These are phyloP conservation scores for Semotilus atromaculatus DNA, from an alignment of 2,797 vertebrate species.

Conservation along the genomic window DNA sequence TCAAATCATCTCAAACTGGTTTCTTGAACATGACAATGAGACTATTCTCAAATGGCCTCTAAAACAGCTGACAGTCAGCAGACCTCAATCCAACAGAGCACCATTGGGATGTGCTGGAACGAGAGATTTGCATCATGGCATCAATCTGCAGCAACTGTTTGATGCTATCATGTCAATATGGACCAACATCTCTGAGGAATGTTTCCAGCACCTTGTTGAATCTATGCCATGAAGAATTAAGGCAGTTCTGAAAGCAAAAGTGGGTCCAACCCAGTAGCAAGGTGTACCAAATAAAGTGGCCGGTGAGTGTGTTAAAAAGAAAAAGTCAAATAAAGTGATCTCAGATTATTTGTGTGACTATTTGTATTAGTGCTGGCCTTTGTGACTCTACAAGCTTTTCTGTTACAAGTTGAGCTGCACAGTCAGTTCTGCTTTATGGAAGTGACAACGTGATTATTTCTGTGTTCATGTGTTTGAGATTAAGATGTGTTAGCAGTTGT, in stretches of 20 bases:
- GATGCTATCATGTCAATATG: too few species aligned
- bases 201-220: too few species aligned
- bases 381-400: not conserved
- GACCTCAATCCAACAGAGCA: not conserved
- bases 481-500: not conserved
- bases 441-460: not conserved
- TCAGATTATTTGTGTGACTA: not conserved
- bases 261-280: not conserved
- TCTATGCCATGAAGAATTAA: not conserved
- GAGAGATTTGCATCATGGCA: too few species aligned
- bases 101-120: too few species aligned
- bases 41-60: not conserved
- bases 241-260: not conserved
- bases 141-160: too few species aligned
- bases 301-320: not conserved
- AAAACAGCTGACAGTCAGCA: not conserved
- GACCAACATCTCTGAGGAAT: too few species aligned
- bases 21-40: not conserved
- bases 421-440: constrained; percentile 1
- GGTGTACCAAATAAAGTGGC: not conserved
- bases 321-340: not conserved
- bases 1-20: not conserved
- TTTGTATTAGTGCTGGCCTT: not conserved
- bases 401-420: not conserved
- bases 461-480: not conserved